Conservation (phyloP, 2,113 vertebrate genomes). For the Lutjanus erythropterus region DNA sequence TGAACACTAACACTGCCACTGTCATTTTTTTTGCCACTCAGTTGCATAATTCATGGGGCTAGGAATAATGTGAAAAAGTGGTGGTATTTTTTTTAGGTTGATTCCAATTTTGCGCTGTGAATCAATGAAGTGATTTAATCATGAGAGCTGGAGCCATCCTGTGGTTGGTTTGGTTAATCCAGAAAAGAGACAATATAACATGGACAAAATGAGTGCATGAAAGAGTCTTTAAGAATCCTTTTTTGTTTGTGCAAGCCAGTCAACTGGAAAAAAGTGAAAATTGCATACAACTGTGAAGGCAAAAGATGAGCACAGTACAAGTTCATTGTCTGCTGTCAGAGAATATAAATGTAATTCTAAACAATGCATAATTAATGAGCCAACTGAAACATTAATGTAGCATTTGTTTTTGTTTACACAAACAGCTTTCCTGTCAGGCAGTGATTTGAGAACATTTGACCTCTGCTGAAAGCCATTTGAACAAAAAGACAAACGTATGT, state of each 20-base stretch:
- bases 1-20: no score
- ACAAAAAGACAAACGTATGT: constrained; percentile 34
- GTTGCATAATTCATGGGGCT: background rate
- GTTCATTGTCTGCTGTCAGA: background rate
- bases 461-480: constrained; percentile 7
- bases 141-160: background rate
- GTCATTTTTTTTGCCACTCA: no score
- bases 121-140: background rate
- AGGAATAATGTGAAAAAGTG: background rate
- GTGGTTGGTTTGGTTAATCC: background rate
- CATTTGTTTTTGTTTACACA: constrained; percentile 23
- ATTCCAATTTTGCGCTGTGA: background rate
- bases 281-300: background rate
- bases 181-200: background rate
- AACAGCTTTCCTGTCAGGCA: constrained; percentile 8
- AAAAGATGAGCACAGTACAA: background rate
- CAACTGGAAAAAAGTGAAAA: background rate
- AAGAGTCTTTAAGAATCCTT: background rate
- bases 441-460: constrained; percentile 10
- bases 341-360: constrained; percentile 11
- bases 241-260: constrained; percentile 1
- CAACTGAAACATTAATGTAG: constrained; percentile 20
- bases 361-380: constrained; percentile 32
- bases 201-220: background rate
- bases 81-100: background rate